These are phyloP conservation scores for Lasioglossum figueresi DNA, from an alignment of 2,888 invertebrate species.

Conservation along the genomic window DNA sequence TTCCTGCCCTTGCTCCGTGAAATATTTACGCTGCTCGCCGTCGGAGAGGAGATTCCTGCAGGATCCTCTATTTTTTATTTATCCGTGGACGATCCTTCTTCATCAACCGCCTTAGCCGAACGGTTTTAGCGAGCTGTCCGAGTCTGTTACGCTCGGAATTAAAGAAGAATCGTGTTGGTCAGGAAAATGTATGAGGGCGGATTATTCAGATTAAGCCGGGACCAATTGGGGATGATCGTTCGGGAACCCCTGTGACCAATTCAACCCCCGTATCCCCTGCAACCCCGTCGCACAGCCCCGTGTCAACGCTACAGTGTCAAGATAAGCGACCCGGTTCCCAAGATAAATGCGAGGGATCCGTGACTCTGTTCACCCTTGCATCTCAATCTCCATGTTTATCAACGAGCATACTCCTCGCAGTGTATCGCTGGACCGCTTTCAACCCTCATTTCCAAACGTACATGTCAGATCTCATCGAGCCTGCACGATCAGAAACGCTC, in stretches of 20 bases:
- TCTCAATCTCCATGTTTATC: slow-evolving; percentile 49
- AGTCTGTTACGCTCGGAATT: background rate
- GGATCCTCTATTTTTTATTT: background rate
- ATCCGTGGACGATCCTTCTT: slow-evolving; percentile 5
- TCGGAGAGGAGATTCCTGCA: background rate
- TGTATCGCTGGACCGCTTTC: background rate
- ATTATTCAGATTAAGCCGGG: slow-evolving; percentile 58
- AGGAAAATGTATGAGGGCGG: slow-evolving; percentile 34
- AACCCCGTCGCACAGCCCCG: slow-evolving; percentile 20
- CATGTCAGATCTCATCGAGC: background rate
- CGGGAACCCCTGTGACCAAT: slow-evolving; percentile 50
- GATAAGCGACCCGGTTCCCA: slow-evolving; percentile 60
- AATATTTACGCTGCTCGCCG: background rate
- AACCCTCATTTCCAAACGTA: background rate
- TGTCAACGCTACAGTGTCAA: slow-evolving; percentile 69
- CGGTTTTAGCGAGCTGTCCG: background rate
- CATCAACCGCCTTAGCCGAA: background rate
- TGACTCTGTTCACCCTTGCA: slow-evolving; percentile 22
- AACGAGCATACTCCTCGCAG: slow-evolving; percentile 16
- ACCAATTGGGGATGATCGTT: slow-evolving; percentile 46
- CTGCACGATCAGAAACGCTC: background rate
- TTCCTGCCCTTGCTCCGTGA: background rate
- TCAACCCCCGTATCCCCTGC: background rate
- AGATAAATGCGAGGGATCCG: slow-evolving; percentile 58
- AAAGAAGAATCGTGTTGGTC: slow-evolving; percentile 17